Percentiles rank a stretch among this genome's conserved stretches.
These are phyloP conservation scores for Tenodera sinensis DNA, from an alignment of 2,888 invertebrate species.

Conservation along the genomic window DNA sequence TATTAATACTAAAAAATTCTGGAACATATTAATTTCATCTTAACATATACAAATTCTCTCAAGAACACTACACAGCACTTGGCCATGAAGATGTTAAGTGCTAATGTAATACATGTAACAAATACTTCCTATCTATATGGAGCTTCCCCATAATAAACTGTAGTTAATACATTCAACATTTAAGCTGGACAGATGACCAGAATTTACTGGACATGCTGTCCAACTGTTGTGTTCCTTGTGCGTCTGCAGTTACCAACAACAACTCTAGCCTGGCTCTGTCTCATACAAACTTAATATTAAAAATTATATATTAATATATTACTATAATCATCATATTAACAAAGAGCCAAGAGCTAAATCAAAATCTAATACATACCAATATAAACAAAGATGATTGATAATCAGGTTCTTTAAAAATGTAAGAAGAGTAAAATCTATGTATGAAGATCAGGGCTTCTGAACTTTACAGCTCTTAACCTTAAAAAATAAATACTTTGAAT, in stretches of 20 bases:
- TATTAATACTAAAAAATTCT: constrained; percentile 14
- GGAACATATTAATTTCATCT: constrained; percentile 18
- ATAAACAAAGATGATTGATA: too few relatives aligned
- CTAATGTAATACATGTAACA: background rate
- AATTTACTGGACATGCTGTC: background rate
- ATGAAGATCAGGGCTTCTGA: too few relatives aligned
- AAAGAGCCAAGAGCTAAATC: too few relatives aligned
- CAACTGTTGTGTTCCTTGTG: background rate
- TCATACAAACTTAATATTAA: background rate
- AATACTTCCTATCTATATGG: background rate
- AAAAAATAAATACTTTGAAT: too few relatives aligned
- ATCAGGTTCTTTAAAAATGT: too few relatives aligned
- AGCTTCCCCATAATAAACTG: background rate
- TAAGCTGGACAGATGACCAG: background rate
- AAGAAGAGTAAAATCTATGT: too few relatives aligned
- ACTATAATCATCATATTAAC: too few relatives aligned
- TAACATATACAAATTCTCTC: constrained; percentile 16
- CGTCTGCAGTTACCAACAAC: constrained; percentile 1
- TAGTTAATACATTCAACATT: background rate
- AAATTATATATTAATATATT: too few relatives aligned
- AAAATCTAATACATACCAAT: too few relatives aligned
- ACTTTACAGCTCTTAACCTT: too few relatives aligned
- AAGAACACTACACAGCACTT: background rate
- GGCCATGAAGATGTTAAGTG: background rate
- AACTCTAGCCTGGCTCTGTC: background rate